Conservation (phyloP, 2,797 vertebrate genomes). For the Microhierax caerulescens region DNA sequence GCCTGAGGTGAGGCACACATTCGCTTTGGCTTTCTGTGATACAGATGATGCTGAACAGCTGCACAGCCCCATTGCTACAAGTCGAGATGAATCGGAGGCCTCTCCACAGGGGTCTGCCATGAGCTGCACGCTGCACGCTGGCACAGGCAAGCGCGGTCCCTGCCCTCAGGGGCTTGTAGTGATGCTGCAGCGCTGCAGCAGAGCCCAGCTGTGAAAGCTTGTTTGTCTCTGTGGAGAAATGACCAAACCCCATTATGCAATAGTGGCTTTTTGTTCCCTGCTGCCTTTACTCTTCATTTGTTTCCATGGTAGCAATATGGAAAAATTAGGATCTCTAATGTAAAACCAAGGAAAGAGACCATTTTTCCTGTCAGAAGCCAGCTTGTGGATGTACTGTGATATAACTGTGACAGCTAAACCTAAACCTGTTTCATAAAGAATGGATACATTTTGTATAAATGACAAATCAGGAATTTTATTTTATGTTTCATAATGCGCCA, state of each 20-base stretch:
- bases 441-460: not conserved
- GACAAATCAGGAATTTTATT: not conserved
- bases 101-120: fast-evolving
- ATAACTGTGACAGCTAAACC: not conserved
- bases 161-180: not conserved
- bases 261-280: not conserved
- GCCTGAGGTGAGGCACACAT: fast-evolving
- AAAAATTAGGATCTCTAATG: not conserved
- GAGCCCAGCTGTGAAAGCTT: not conserved
- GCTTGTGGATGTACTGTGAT: not conserved
- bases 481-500: not conserved
- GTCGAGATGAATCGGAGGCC: not conserved
- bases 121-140: not conserved
- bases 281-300: not conserved
- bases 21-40: fast-evolving
- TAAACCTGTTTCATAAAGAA: not conserved
- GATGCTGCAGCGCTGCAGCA: not conserved
- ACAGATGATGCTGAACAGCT: not conserved
- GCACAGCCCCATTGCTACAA: not conserved
- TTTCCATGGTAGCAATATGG: conserved; percentile 44
- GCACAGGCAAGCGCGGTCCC: not conserved
- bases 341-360: not conserved
- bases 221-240: not conserved
- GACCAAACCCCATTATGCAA: not conserved
- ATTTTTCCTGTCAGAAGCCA: not conserved